phyloP scores from a whole-genome alignment of 2,797 vertebrate species.

The Rhabdomys pumilio region DNA sequence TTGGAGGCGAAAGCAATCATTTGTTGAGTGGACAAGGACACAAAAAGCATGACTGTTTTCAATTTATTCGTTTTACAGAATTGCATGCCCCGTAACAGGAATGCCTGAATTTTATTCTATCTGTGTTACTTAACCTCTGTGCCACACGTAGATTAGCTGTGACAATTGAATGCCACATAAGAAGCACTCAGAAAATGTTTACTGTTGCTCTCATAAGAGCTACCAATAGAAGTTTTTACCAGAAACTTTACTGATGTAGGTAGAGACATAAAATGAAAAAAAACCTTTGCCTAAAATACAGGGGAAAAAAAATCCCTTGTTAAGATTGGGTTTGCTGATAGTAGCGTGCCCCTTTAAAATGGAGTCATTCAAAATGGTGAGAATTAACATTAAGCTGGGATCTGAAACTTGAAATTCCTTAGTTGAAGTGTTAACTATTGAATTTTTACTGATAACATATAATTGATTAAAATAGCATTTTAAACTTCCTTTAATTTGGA shows the following conservation, averaged over 20 bases:
- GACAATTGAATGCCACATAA: slow-evolving; percentile 41
- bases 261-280: slow-evolving; percentile 41
- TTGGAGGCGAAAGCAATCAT: neutral
- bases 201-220: slow-evolving; percentile 20
- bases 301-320: neutral
- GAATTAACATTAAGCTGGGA: neutral
- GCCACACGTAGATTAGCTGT: neutral
- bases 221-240: neutral
- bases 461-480: slow-evolving; percentile 55
- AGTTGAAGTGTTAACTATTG: slow-evolving; percentile 47
- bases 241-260: neutral
- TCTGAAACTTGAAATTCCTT: slow-evolving; percentile 47
- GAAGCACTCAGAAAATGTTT: slow-evolving; percentile 31
- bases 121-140: neutral
- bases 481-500: slow-evolving; percentile 19
- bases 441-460: slow-evolving; percentile 7
- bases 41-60: neutral
- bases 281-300: neutral
- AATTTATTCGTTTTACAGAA: neutral
- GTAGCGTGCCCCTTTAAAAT: neutral
- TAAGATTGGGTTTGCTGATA: neutral
- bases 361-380: neutral
- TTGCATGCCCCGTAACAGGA: neutral
- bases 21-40: neutral
- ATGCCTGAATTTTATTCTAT: neutral